Percentiles rank a stretch among this genome's conserved stretches.
These are phyloP conservation scores for Hemibagrus wyckioides DNA, from an alignment of 2,113 vertebrate genomes.

Conservation along the genomic window DNA sequence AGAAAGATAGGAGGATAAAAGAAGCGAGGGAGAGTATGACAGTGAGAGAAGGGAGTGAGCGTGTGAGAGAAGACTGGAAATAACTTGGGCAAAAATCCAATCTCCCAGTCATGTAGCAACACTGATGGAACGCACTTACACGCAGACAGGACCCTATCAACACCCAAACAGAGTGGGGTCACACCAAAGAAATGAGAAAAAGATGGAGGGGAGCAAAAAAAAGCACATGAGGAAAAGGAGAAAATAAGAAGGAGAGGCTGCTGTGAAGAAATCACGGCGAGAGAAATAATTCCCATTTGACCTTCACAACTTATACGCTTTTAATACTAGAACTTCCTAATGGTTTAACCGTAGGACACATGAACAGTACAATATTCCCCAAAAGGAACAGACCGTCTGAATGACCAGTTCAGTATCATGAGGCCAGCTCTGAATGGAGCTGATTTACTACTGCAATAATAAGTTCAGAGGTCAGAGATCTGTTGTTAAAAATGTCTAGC, in stretches of 20 bases:
- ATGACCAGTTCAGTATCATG: neutral
- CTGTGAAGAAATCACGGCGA: slow-evolving; percentile 9
- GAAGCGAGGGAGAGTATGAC: slow-evolving; percentile 15
- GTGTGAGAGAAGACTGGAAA: slow-evolving; percentile 38
- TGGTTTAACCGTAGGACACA: neutral
- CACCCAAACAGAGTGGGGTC: slow-evolving; percentile 41
- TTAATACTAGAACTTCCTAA: neutral
- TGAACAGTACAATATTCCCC: neutral
- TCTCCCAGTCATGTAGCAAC: slow-evolving; percentile 49
- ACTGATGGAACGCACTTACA: slow-evolving; percentile 55
- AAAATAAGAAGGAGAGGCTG: slow-evolving; percentile 22
- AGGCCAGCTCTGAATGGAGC: neutral
- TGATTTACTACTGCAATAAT: neutral
- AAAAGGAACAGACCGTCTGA: neutral
- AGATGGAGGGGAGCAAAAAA: neutral
- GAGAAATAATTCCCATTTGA: slow-evolving; percentile 33
- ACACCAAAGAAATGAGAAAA: slow-evolving; percentile 39
- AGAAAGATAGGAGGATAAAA: slow-evolving; percentile 16
- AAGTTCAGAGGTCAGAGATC: neutral
- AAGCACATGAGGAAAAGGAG: slow-evolving; percentile 25
- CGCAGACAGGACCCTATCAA: slow-evolving; percentile 43
- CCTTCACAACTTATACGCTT: slow-evolving; percentile 22
- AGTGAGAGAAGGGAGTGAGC: slow-evolving; percentile 13
- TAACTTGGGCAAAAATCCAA: slow-evolving; percentile 54
- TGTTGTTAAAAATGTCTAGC: neutral